Percentiles rank a stretch among this genome's conserved stretches.
phyloP scores from a whole-genome alignment of 2,113 vertebrate genomes.

The Takifugu flavidus region DNA sequence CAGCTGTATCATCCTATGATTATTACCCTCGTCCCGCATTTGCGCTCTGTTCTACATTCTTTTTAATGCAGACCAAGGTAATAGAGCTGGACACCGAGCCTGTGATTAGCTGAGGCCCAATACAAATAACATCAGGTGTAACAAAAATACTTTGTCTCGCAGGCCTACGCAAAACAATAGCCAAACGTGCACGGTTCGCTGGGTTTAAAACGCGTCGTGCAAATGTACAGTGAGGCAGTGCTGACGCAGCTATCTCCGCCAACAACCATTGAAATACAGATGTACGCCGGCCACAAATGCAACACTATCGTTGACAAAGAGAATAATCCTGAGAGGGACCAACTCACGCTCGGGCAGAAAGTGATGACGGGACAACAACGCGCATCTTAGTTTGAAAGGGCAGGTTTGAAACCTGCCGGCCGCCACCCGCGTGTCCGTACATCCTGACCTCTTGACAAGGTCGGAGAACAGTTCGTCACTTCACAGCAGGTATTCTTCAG shows the following conservation, averaged over 20 bases:
- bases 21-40: neutral
- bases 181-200: constrained; percentile 8
- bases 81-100: neutral
- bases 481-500: neutral
- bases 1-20: no score
- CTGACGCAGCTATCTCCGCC: neutral
- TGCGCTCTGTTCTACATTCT: neutral
- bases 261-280: neutral
- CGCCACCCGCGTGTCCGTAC: neutral
- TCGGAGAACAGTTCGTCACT: no score
- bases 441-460: no score
- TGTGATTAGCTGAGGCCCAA: neutral
- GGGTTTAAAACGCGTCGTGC: neutral
- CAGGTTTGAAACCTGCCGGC: constrained; percentile 6
- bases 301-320: neutral
- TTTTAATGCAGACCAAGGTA: neutral
- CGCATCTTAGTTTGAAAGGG: neutral
- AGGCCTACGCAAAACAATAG: constrained; percentile 16
- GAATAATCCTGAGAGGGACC: neutral
- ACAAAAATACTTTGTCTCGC: constrained; percentile 30
- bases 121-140: constrained; percentile 2
- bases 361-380: neutral
- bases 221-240: neutral
- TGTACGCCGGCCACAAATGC: neutral
- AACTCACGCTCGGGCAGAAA: neutral